phyloP scores from a whole-genome alignment of 2,113 vertebrate species.

The Plectropomus leopardus region DNA sequence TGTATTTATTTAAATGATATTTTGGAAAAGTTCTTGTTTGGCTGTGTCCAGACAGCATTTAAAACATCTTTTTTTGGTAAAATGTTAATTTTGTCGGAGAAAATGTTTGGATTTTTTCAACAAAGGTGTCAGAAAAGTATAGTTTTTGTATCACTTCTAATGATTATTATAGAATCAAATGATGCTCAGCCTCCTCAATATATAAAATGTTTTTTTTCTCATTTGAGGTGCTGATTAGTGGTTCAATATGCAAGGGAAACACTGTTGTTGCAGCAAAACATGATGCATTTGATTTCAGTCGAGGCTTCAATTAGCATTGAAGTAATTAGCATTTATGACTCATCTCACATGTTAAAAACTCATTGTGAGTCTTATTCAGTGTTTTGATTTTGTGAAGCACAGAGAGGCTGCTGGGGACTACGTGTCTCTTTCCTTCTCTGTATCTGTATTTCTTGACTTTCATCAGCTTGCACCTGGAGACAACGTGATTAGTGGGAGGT shows the following conservation, averaged over 20 bases:
- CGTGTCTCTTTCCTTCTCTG: background rate
- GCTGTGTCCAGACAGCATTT: too few relatives aligned
- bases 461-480: constrained; percentile 22
- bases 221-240: background rate
- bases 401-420: background rate
- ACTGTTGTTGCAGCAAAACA: background rate
- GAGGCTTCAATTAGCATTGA: background rate
- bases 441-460: constrained; percentile 12
- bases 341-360: background rate
- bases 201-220: background rate
- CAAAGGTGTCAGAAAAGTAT: too few relatives aligned
- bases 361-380: background rate
- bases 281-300: background rate
- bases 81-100: too few relatives aligned
- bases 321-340: background rate
- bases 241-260: background rate
- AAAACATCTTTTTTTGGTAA: too few relatives aligned
- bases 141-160: background rate
- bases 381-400: background rate
- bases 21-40: too few relatives aligned
- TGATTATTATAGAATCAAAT: background rate
- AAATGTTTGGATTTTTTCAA: too few relatives aligned
- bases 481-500: constrained; percentile 3
- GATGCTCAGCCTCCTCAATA: background rate
- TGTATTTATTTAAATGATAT: too few relatives aligned